Base-by-base conservation (phyloP, 2,888 invertebrate species). In the Ptycholaimellus sp. region DNA sequence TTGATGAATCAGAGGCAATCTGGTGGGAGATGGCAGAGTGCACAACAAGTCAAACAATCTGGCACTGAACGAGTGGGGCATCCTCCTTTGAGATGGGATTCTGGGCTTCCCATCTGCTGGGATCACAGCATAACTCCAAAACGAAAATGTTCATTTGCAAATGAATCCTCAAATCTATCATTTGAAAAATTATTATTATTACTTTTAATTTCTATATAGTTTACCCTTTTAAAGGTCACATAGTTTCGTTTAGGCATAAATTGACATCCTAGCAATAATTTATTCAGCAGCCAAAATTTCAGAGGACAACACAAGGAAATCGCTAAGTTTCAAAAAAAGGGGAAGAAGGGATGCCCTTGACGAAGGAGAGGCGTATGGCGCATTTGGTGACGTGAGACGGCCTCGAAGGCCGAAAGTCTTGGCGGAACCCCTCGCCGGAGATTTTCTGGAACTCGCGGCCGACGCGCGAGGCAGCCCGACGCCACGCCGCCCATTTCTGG, bases 371-470 rank as follows among this genome's bases (percentile, higher is more conserved):
- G 46, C 93, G 69, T 50, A 96, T 93, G 37, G 87, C 90, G 59
- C 90, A 90, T 90, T 93, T 93, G 67, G 93, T 90, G 1, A 90
- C 96, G 46, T 99, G 68, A 96, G 18, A 96, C 93, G 21, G 90
- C 87, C 61, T 96, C 93, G 57, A 90, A 99, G 7, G 93, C 93
- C 57, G 85, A 85, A 63, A n/a, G n/a, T n/a, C n/a, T 85, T 83
- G 3, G 93, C 90, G 49, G 83, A 83, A n/a, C n/a, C n/a, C n/a
- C 59, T 93, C 82, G 6, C 82, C 81, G 16, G 58, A 46, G 18
- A 56, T 44, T 60, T 81, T 77, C 30, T 85, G 87, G 60, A 99
- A 96, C 65, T 90, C n/a, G n/a, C n/a, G n/a, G n/a, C n/a, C n/a
- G n/a, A n/a, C 64, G 99, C 99, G 52, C 99, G 93, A 66, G 93